phyloP scores from a whole-genome alignment of 2,113 vertebrate species.

The Microcebus ravelobensis region DNA sequence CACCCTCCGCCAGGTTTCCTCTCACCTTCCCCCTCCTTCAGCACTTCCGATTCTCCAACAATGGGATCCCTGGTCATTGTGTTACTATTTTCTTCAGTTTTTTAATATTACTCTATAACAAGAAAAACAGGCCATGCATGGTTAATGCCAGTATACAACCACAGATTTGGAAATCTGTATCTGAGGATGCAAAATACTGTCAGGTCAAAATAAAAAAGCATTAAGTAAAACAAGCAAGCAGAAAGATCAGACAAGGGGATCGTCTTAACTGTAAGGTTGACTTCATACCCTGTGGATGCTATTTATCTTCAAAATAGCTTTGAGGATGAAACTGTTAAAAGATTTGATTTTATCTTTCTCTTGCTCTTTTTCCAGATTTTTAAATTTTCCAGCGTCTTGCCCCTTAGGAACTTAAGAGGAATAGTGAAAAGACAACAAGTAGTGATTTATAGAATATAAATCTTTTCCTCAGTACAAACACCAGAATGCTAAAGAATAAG shows the following conservation, averaged over 20 bases:
- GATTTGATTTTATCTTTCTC: conserved; percentile 73
- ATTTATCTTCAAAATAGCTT: conserved; percentile 82
- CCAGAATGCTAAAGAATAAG: conserved; percentile 56
- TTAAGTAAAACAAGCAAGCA: conserved; percentile 24
- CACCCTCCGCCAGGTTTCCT: background rate
- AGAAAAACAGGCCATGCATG: background rate
- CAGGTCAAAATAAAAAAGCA: background rate
- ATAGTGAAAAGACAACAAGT: conserved; percentile 64
- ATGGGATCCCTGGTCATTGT: background rate
- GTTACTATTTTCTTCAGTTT: background rate
- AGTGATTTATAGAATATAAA: conserved; percentile 73
- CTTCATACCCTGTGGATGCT: conserved; percentile 72
- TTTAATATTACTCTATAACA: background rate
- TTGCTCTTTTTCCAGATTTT: conserved; percentile 56
- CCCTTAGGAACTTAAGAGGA: conserved; percentile 69
- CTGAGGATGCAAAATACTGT: conserved; percentile 62
- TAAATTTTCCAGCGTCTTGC: conserved; percentile 69
- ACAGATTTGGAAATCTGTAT: conserved; percentile 32
- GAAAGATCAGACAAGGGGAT: conserved; percentile 49
- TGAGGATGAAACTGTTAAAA: conserved; percentile 78
- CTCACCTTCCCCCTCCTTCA: background rate
- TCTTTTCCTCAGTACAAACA: conserved; percentile 61
- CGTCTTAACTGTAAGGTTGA: conserved; percentile 80
- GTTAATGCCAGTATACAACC: background rate
- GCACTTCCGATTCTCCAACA: background rate